These are phyloP conservation scores for Cinara cedri DNA, from an alignment of 2,888 invertebrate genomes.

Conservation along the genomic window DNA sequence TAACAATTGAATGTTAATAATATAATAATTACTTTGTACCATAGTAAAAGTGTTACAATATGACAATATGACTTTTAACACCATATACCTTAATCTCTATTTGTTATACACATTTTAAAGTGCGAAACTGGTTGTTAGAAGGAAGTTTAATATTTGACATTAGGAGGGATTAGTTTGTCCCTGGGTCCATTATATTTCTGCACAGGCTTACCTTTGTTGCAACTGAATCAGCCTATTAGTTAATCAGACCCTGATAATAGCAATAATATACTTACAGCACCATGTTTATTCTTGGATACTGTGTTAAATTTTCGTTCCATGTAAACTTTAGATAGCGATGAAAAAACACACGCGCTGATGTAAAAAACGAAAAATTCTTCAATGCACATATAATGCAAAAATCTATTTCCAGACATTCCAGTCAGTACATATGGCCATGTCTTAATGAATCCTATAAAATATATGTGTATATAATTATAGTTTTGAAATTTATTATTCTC, in stretches of 20 bases:
- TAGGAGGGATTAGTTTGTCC: too few species aligned
- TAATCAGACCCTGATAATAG: not conserved
- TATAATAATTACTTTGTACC: too few species aligned
- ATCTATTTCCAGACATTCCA: not conserved
- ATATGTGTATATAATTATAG: not conserved
- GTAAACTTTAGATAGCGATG: not conserved
- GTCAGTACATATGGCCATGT: too few species aligned
- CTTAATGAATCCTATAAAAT: not conserved
- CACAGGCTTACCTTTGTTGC: not conserved
- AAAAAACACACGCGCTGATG: not conserved
- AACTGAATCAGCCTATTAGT: not conserved
- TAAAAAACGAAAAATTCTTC: constrained; percentile 32
- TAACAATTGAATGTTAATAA: too few species aligned
- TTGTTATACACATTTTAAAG: too few species aligned
- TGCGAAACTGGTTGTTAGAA: too few species aligned
- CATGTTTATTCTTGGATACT: not conserved
- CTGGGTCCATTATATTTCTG: not conserved
- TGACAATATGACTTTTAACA: too few species aligned
- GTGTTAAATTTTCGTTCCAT: not conserved
- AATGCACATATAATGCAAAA: constrained; percentile 8
- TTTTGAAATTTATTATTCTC: too few species aligned
- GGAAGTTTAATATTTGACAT: too few species aligned
- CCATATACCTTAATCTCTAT: too few species aligned
- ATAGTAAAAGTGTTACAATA: too few species aligned
- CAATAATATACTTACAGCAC: constrained; percentile 9